phyloP scores from a whole-genome alignment of 2,113 vertebrate species.

The Spermophilus dauricus region DNA sequence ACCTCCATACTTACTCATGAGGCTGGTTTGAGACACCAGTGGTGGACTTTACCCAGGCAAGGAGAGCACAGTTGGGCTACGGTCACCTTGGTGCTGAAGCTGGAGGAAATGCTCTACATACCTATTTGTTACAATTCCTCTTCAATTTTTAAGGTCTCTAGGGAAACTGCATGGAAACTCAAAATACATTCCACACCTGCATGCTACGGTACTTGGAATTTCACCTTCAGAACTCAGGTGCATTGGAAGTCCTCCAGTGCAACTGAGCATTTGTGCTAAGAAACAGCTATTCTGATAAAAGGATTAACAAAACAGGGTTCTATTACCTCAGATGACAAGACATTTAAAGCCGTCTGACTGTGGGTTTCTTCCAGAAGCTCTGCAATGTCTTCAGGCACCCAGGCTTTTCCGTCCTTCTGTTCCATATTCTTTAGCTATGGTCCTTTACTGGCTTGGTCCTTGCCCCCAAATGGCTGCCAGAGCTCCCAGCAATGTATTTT shows the following conservation, averaged over 20 bases:
- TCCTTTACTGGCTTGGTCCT: fast-evolving
- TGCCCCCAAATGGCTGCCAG: not conserved
- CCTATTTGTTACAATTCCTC: not conserved
- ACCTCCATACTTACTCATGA: fast-evolving
- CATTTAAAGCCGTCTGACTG: fast-evolving
- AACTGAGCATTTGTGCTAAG: too few relatives aligned
- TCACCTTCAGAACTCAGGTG: not conserved
- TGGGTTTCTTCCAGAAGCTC: not conserved
- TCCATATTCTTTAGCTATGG: too few relatives aligned
- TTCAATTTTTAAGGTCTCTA: not conserved
- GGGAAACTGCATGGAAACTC: not conserved
- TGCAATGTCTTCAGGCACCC: too few relatives aligned
- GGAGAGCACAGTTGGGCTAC: fast-evolving
- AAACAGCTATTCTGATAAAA: not conserved
- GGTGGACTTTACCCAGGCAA: not conserved
- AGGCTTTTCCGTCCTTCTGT: too few relatives aligned
- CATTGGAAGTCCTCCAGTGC: fast-evolving
- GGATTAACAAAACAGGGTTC: not conserved
- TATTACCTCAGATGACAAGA: too few relatives aligned
- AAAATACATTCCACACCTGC: not conserved
- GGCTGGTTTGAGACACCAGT: fast-evolving
- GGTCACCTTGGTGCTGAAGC: not conserved
- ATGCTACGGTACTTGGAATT: too few relatives aligned
- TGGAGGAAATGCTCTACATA: not conserved
- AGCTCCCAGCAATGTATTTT: not conserved